Evolutionary conservation across 2,113 vertebrate genomes (phyloP), one percentile per base, ranked within the genome.

Genomic region (Cryptomyrus ogoouensis): DNA sequence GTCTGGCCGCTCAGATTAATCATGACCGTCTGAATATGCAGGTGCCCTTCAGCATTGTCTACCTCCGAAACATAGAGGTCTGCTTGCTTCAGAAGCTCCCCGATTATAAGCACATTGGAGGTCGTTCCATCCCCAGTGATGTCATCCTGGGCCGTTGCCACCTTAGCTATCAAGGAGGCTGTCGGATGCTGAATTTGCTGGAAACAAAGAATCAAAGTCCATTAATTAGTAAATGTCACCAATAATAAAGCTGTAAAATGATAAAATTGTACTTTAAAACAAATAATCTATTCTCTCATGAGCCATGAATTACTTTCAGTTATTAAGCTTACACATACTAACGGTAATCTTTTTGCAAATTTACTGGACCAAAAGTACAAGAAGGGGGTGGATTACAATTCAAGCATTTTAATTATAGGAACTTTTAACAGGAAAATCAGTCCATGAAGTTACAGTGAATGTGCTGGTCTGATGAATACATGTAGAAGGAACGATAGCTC

Each of bases 101-200:
- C 98, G 0, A 99, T 99, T 92, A 99, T 99, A 49, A 99, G 96
- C 21, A 99, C 98, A 0, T 99, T 99, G 4, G 98, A 99, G 8
- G 98, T 99, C 66, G 98, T 99, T 21, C 98, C 98, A 15, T 99
- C 98, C 58, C 98, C 98, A 2, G 98, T 99, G 92, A 99, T 99
- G 94, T 99, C 98, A 93, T 99, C 98, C 93, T 99, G 98, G 0
- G 98, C 98, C 0, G 98, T 99, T 3, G 98, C 98, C 77, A 99
- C 98, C 95, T 99, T 99, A 2, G 98, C 98, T 90, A 99, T 99
- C 92, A 99, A 94, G 9, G 98, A 99, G 2, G 98, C 98, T 1
- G 98, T 99, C 1, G 98, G 98, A 92, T 99, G 98, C 91, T 99
- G 98, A 95, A 99, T 99, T 99, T 99, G 98, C 98, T 99, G 87